Conservation (phyloP, 2,797 vertebrate genomes). For the Poeciliopsis paucimaculata region DNA sequence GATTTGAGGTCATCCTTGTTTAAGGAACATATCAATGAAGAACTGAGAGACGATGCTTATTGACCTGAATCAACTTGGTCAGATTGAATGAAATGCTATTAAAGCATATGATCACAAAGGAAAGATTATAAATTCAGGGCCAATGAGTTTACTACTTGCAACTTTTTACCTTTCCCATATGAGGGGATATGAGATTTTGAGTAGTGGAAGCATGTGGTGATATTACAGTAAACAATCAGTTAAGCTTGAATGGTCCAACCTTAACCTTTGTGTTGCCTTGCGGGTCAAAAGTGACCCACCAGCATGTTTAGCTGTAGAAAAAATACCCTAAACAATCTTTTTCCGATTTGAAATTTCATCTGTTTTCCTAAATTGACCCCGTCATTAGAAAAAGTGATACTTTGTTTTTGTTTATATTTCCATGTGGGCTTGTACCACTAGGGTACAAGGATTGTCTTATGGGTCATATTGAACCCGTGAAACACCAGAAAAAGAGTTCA, state of each 20-base stretch:
- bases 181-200: background rate
- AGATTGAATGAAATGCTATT: constrained; percentile 40
- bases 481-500: too few relatives aligned
- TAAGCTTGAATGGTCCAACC: background rate
- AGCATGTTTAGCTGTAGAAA: too few relatives aligned
- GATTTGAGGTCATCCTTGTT: constrained; percentile 51
- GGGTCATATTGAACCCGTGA: too few relatives aligned
- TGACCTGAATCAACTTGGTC: constrained; percentile 57
- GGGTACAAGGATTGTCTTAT: too few relatives aligned
- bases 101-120: constrained; percentile 27
- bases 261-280: too few relatives aligned
- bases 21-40: constrained; percentile 42
- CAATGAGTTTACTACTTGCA: background rate
- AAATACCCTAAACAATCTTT: too few relatives aligned
- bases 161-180: background rate
- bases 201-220: background rate
- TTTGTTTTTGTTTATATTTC: too few relatives aligned
- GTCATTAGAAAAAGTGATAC: too few relatives aligned
- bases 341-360: too few relatives aligned
- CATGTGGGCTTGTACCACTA: too few relatives aligned
- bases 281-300: too few relatives aligned
- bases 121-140: constrained; percentile 21
- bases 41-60: constrained; percentile 65
- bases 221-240: background rate
- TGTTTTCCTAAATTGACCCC: too few relatives aligned